Base-by-base conservation (phyloP, 2,888 invertebrate genomes). In the Brenthis daphne region DNA sequence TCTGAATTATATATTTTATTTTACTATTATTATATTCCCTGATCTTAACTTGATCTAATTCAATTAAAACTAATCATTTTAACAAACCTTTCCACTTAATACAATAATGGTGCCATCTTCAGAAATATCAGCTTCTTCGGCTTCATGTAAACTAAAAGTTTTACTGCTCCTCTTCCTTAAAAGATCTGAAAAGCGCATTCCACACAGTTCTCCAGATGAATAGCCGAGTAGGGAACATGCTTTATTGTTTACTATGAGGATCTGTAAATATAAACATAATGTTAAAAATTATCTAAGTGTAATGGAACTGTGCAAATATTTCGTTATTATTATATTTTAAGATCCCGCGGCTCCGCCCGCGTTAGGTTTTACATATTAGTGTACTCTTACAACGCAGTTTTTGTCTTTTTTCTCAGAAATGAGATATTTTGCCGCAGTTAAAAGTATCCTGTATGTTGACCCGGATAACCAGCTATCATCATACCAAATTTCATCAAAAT, bases 181-280 rank as follows among this genome's bases (percentile, higher is more conserved):
- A 8, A 94, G 82, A 57, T 94, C 93, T 0, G 89, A 87, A 77
- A 94, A 93, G 16, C 90, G 82, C 47, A 94, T 85, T 2, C 89
- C 89, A 57, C 94, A 93, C 0, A 94, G 82, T 77, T 94, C 94
- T 0, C 91, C 89, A 0, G 94, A 90, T 0, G 94, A 91, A 74
- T 94, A 94, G 12, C 94, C 94, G 33, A 94, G 86, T 48, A 94
- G 83, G 0, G 95, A 94, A 77, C 94, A 95, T 6, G 95, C 95
- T 82, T 94, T 94, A 78, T 93, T 94, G 86, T 95, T 95, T 14
- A 95, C 95, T 79, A 95, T 94, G 20, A 95, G 86, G 72, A 95
- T 95, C 94, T 95, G 84, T 3, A 84, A 84, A 71, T 51, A 68
- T 37, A 50, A 55, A 43, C 8, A 11, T 11, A 43, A 37, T 6